These are phyloP conservation scores for Ptychodera flava DNA, from an alignment of 35 echinoderm and acorn worm species.

Conservation along the genomic window DNA sequence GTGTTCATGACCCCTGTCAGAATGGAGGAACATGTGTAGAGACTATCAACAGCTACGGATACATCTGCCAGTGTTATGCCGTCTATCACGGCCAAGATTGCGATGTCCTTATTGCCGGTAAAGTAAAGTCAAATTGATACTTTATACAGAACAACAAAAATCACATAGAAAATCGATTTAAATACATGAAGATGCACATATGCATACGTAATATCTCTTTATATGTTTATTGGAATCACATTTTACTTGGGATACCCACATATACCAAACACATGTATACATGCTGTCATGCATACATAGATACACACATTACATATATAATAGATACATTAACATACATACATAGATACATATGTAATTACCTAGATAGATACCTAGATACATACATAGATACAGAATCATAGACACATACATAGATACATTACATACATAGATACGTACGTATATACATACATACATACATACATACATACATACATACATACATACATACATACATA, in stretches of 20 bases:
- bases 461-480: slow-evolving; percentile 2
- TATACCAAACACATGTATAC: not conserved
- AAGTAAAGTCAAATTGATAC: not conserved
- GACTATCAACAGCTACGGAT: not conserved
- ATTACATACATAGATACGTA: not conserved
- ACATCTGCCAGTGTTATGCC: not conserved
- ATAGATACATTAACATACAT: no score
- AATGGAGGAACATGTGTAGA: not conserved
- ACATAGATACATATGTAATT: not conserved
- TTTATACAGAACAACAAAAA: not conserved
- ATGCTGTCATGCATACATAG: no score
- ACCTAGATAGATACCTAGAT: not conserved
- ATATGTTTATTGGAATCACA: not conserved
- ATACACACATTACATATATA: no score
- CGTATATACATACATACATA: not conserved
- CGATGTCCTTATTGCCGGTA: not conserved
- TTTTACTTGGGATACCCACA: not conserved
- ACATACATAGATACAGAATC: not conserved
- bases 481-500: not conserved
- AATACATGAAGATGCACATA: not conserved
- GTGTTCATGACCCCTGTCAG: not conserved
- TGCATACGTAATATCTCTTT: not conserved
- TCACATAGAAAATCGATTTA: not conserved
- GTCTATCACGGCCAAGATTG: not conserved
- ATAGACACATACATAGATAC: not conserved